Base-by-base conservation (phyloP, 2,888 invertebrate genomes). In the Synergus laeviventris region DNA sequence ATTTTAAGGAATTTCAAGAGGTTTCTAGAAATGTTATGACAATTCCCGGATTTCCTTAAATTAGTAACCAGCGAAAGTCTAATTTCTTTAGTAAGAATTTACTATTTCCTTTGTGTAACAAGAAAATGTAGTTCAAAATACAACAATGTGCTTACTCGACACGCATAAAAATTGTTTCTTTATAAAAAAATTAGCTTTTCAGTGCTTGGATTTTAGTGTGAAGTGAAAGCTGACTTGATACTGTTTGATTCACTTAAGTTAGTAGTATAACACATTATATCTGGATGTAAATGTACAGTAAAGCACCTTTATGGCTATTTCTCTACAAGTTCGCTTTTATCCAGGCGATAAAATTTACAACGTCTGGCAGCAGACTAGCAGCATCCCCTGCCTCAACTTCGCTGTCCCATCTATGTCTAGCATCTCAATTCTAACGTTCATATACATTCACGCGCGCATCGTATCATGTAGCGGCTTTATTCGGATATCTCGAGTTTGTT, bases 341-440 rank as follows among this genome's bases (percentile, higher is more conserved):
- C 86, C 87, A 78, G 78, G 82, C 86, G 86, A 88, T 88, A 87
- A 88, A 88, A 86, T 87, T 87, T 88, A 88, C 87, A 86, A 82
- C 85, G 86, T 85, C 86, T 87, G 85, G 82, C 81, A 81, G 79
- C 78, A 78, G 78, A 38, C 79, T 82, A 79, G 75, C 77, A 59
- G 79, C 77, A 60, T 76, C 70, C 70, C 49, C 70, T 70, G 70
- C 70, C 59, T 42, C 56, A 78, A 77, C 70, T 70, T 70, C 16
- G 31, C 49, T 70, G 70, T 70, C 49, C 70, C 70, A 70, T 76
- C 79, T 76, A 70, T 54, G 77, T 75, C 75, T 62, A 56, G 42
- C 66, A 54, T 70, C 75, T 45, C 73, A 74, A 74, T 77, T 74
- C 76, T 77, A 75, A 60, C 74, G 38, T 74, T 45, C 66, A 42